Evolutionary conservation across 2,113 vertebrate genomes (phyloP), one percentile per base, ranked within the genome.

Genomic region (Myotis davidii): DNA sequence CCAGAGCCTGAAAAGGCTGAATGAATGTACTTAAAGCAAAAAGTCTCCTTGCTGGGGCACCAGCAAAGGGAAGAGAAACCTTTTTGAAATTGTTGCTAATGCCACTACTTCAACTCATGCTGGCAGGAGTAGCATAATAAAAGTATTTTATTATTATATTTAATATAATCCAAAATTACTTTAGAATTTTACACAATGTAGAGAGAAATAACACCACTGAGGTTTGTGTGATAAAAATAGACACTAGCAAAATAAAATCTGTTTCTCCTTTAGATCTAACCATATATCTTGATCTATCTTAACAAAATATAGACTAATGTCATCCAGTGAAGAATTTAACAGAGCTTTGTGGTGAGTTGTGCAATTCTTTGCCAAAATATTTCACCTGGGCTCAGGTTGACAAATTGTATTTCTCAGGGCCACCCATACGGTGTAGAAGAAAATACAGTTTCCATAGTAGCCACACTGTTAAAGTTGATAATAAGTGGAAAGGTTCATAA

Each of bases 331-430:
- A 61, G 42, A 87, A 82, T 92, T 85, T 88, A 50, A 54, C 10
- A 81, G 52, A 92, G 52, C 8, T 78, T 69, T 90, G 50, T 39
- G 16, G 25, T 42, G 6, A 94, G 34, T 20, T 61, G 23, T 79
- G n/a, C 59, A 94, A 69, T 17, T 81, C 65, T 52, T 89, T 87
- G 52, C 85, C 69, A 79, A 94, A 93, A 89, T 91, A 83, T 91
- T 91, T 88, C 86, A 90, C 67, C 59, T 90, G n/a, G 72, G 67
- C 88, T 88, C 85, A 77, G 59, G 29, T 32, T 94, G 59, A 72
- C 56, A 92, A 90, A 90, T 78, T n/a, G 42, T 61, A 54, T 88
- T 95, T 79, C 59, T 56, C 59, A 54, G 11, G 82, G 72, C 81
- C 21, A 42, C 72, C 21, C 23, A 39, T 27, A 70, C 27, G 69